These are phyloP conservation scores for Norana najaformis DNA, from an alignment of 2,888 invertebrate genomes.

Conservation along the genomic window DNA sequence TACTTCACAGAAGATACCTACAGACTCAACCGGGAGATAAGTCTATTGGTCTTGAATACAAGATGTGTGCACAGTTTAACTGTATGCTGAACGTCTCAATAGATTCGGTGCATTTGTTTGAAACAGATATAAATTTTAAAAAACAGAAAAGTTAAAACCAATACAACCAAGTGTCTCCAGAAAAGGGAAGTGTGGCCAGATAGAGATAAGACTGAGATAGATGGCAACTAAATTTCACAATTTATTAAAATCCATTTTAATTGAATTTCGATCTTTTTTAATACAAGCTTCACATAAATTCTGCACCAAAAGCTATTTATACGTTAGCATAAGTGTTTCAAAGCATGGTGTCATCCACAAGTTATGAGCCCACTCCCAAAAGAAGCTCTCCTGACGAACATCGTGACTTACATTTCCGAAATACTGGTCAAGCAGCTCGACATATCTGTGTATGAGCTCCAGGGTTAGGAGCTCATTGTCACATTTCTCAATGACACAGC, in stretches of 20 bases:
- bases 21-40: neutral
- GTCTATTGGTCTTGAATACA: neutral
- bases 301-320: neutral
- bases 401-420: constrained; percentile 81
- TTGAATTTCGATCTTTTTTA: too few species aligned
- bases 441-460: constrained; percentile 97
- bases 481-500: constrained; percentile 96
- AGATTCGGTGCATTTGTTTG: neutral
- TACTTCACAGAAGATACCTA: neutral
- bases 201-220: too few species aligned
- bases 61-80: neutral
- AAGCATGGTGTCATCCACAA: neutral
- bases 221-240: neutral
- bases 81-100: neutral
- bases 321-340: neutral
- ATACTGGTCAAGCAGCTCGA: constrained; percentile 97
- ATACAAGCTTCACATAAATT: too few species aligned
- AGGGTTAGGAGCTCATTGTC: constrained; percentile 95
- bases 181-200: neutral
- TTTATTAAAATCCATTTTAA: neutral
- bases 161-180: too few species aligned
- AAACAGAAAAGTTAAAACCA: too few species aligned
- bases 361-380: neutral
- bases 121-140: neutral
- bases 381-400: neutral